phyloP scores from a whole-genome alignment of 2,888 invertebrate genomes.

The Trichogramma evanescens region DNA sequence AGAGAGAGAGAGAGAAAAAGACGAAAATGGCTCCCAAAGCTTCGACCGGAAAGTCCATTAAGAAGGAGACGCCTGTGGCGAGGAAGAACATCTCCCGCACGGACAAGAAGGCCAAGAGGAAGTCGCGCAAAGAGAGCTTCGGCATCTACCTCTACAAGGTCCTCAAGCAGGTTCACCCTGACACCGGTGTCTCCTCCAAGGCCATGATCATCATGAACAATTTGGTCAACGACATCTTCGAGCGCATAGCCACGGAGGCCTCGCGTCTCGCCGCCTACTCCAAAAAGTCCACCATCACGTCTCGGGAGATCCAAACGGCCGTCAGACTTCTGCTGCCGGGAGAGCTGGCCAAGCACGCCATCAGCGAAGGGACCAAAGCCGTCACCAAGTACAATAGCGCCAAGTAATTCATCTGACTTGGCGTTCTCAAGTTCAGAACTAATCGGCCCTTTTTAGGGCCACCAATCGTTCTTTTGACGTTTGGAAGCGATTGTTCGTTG shows the following conservation, averaged over 20 bases:
- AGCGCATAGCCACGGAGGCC: slow-evolving; percentile 63
- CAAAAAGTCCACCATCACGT: slow-evolving; percentile 37
- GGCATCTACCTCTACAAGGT: slow-evolving; percentile 55
- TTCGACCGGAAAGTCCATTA: too few relatives aligned
- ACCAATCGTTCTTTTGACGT: too few relatives aligned
- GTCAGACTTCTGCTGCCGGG: slow-evolving; percentile 54
- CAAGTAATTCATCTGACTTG: too few relatives aligned
- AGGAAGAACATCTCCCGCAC: too few relatives aligned
- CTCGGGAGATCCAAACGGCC: too few relatives aligned
- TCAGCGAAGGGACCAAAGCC: slow-evolving; percentile 57
- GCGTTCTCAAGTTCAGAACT: too few relatives aligned
- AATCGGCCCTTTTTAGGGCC: too few relatives aligned
- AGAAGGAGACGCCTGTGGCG: too few relatives aligned
- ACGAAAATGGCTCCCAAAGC: too few relatives aligned
- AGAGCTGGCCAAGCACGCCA: slow-evolving; percentile 66
- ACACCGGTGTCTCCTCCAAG: slow-evolving; percentile 62
- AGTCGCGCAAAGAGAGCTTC: slow-evolving; percentile 53
- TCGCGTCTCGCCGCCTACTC: slow-evolving; percentile 58
- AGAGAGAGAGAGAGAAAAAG: too few relatives aligned
- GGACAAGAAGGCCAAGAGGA: slow-evolving; percentile 52
- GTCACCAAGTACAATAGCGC: too few relatives aligned
- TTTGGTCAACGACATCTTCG: slow-evolving; percentile 68
- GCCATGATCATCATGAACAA: slow-evolving; percentile 70
- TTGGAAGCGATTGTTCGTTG: too few relatives aligned
- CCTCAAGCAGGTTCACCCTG: slow-evolving; percentile 57